Evolutionary conservation across 2,888 invertebrate genomes (phyloP).

Genomic region (Alcis repandata): DNA sequence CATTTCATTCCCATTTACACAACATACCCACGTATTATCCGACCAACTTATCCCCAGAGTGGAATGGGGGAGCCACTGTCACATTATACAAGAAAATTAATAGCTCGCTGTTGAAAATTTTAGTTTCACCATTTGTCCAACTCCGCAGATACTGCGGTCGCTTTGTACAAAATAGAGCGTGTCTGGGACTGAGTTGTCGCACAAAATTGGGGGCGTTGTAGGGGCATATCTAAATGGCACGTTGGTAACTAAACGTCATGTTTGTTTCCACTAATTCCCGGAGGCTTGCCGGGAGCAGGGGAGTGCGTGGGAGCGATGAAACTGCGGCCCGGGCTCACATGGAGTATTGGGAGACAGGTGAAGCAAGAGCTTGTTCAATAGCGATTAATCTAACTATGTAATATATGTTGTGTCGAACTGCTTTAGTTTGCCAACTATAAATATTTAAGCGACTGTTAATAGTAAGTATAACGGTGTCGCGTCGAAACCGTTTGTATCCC

Average conservation of each 20-base stretch:
- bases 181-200: not conserved
- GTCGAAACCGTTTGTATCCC: too few species aligned
- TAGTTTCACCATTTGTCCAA: not conserved
- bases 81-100: not conserved
- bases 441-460: too few species aligned
- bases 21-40: not conserved
- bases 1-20: slow-evolving; percentile 22
- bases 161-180: not conserved
- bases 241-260: not conserved
- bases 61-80: not conserved
- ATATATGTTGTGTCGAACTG: too few species aligned
- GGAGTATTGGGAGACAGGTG: not conserved
- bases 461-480: too few species aligned
- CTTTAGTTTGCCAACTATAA: too few species aligned
- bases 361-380: too few species aligned
- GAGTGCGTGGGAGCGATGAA: not conserved
- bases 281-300: not conserved
- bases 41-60: not conserved
- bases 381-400: too few species aligned
- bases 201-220: not conserved
- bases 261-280: slow-evolving; percentile 16
- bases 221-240: not conserved
- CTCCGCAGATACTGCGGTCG: not conserved
- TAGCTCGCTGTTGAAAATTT: not conserved
- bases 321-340: not conserved